Evolutionary conservation across 2,888 invertebrate genomes (phyloP), one percentile per base, ranked within the genome.

Genomic region (Erebia epiphron): DNA sequence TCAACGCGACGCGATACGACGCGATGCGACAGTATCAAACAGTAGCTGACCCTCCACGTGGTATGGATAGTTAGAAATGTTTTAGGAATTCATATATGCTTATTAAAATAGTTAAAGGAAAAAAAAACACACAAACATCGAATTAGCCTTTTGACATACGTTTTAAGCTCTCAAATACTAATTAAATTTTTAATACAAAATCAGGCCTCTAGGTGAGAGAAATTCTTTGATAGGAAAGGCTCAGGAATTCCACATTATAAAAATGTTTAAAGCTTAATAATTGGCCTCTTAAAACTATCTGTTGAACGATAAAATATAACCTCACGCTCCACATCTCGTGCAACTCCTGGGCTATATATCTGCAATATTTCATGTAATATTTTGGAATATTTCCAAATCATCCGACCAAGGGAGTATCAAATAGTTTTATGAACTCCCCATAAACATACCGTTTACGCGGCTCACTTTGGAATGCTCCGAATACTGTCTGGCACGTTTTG

Each of bases 321-420:
- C 56, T 68, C 67, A 70, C 67, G 73, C 73, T 68, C 73, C 57
- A 70, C 61, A 73, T 73, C 65, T 73, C 68, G 61, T 68, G 41
- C 61, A 66, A 58, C 61, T 73, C 65, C 63, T 70, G 52, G 64
- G 61, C 57, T 60, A 67, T n/a, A n/a, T n/a, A n/a, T 70, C 70
- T 63, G 62, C 70, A 67, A 54, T 67, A 70, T 64, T 68, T 67
- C 65, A 68, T 65, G 70, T 70, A 64, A 69, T 58, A 58, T 68
- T 67, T 68, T 73, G 73, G 73, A 70, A 61, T 70, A 66, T 50
- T 61, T 70, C 72, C 71, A 71, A 65, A 61, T 54, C 68, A 61
- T 70, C 49, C 54, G 43, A 65, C 41, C 41, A 56, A 49, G n/a
- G 5, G 58, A 35, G 58, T 49, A 58, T 67, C 58, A 67, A 67